These are phyloP conservation scores for Chloebia gouldiae DNA, from an alignment of 2,113 vertebrate genomes.

Conservation along the genomic window DNA sequence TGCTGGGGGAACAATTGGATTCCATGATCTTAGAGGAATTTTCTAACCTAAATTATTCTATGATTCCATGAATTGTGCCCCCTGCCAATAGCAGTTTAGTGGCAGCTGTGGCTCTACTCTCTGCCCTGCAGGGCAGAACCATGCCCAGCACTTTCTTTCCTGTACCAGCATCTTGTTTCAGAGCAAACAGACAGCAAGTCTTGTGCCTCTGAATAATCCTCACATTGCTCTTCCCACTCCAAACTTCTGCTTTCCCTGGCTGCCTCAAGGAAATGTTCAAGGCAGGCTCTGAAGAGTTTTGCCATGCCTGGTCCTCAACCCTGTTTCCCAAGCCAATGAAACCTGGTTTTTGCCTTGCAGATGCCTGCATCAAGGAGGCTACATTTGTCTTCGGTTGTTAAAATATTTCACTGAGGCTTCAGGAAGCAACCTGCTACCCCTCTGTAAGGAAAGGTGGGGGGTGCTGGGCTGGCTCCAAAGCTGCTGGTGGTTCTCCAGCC, in stretches of 20 bases:
- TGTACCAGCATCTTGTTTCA: background rate
- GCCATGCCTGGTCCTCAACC: fast-evolving
- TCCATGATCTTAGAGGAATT: background rate
- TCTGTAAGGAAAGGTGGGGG: background rate
- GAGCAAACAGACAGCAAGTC: background rate
- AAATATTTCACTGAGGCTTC: background rate
- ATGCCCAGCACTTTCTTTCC: background rate
- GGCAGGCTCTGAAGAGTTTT: background rate
- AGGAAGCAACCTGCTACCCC: background rate
- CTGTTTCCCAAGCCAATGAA: background rate
- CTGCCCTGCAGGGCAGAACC: background rate
- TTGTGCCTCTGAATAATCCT: constrained; percentile 32
- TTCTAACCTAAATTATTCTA: background rate
- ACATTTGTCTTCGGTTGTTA: background rate
- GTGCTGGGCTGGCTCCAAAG: background rate
- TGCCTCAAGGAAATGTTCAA: fast-evolving
- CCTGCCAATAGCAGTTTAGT: background rate
- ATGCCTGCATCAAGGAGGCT: background rate
- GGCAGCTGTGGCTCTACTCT: fast-evolving
- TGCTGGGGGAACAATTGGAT: background rate
- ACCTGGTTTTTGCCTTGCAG: background rate
- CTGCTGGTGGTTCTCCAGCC: background rate
- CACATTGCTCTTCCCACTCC: background rate
- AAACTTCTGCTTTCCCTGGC: constrained; percentile 5
- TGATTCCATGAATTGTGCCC: background rate